Evolutionary conservation across 2,888 invertebrate genomes (phyloP).

Genomic region (Gryllus longicercus): DNA sequence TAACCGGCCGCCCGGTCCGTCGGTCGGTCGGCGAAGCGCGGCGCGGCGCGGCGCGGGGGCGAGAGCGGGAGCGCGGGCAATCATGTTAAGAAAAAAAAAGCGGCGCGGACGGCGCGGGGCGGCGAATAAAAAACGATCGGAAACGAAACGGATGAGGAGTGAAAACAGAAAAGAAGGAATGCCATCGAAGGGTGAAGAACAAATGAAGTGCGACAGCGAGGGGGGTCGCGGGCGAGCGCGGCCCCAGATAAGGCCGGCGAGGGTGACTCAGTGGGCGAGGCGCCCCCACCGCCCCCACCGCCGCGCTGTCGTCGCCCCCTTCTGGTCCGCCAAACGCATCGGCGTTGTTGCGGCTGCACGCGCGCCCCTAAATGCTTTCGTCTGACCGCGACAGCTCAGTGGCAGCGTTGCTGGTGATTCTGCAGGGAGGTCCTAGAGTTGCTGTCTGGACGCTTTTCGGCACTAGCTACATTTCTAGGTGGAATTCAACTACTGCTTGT

Average conservation of each 20-base stretch:
- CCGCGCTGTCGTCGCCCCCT: too few relatives aligned
- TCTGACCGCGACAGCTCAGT: too few relatives aligned
- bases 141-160: conserved; percentile 17
- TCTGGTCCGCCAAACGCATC: too few relatives aligned
- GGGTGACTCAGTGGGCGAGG: neutral
- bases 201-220: conserved; percentile 17
- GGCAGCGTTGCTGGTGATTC: too few relatives aligned
- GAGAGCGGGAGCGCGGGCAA: neutral
- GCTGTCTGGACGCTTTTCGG: too few relatives aligned
- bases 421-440: too few relatives aligned
- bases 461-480: too few relatives aligned
- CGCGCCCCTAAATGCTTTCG: too few relatives aligned
- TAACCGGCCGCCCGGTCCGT: neutral
- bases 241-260: neutral
- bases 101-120: neutral
- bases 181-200: conserved; percentile 8
- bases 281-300: neutral
- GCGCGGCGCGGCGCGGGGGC: too few relatives aligned
- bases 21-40: too few relatives aligned
- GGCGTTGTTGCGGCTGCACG: too few relatives aligned
- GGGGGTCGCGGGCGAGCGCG: neutral
- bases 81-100: neutral
- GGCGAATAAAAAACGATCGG: neutral
- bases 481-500: too few relatives aligned
- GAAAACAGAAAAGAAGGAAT: neutral